Percentiles rank a stretch among this genome's conserved stretches.
Evolutionary conservation across 2,113 vertebrate species (phyloP).

Genomic region (Jaculus jaculus): DNA sequence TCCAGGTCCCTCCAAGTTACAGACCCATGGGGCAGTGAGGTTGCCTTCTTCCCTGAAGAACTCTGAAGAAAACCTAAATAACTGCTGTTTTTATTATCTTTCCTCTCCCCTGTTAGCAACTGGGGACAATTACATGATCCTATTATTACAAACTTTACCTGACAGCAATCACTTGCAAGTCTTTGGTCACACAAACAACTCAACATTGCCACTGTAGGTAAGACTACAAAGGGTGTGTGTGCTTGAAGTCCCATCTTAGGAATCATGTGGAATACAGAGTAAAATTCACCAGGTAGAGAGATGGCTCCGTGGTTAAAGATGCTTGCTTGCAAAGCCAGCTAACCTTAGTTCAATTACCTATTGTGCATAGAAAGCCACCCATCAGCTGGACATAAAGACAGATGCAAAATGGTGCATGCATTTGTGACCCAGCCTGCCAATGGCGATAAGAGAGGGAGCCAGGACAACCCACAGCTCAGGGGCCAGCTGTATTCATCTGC

Average conservation of each 20-base stretch:
- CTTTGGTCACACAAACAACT: background rate
- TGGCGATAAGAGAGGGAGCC: no score
- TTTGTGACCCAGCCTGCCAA: no score
- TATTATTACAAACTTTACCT: slow-evolving; percentile 52
- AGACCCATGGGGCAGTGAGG: background rate
- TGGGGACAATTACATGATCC: slow-evolving; percentile 48
- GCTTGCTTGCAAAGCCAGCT: no score
- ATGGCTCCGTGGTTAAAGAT: no score
- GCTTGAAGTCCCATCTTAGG: background rate
- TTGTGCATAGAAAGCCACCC: no score
- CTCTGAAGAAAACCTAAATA: background rate
- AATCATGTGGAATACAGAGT: background rate
- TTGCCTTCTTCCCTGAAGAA: background rate
- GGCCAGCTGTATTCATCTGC: no score
- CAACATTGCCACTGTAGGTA: background rate
- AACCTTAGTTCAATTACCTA: no score
- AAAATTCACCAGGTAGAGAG: background rate
- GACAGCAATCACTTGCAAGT: slow-evolving; percentile 35
- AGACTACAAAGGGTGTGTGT: background rate
- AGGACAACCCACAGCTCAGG: no score
- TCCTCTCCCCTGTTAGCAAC: background rate
- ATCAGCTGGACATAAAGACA: no score
- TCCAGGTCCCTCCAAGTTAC: background rate
- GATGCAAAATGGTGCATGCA: no score
- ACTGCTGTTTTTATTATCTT: slow-evolving; percentile 17